Evolutionary conservation across 2,113 vertebrate species (phyloP), one percentile per base, ranked within the genome.

Genomic region (Callopanchax toddi): DNA sequence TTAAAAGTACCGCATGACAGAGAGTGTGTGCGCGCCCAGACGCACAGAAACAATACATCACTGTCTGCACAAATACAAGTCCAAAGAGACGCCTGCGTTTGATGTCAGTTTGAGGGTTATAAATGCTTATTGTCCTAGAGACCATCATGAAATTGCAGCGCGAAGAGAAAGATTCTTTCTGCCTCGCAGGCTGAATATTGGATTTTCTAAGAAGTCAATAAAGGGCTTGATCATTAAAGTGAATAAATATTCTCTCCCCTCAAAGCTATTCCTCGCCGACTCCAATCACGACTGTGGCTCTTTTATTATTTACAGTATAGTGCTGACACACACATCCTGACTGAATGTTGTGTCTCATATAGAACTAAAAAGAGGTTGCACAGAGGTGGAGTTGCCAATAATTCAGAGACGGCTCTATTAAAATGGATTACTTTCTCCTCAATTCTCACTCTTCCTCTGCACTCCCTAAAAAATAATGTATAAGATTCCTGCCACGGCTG

Each of bases 201-300:
- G 90, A 92, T 92, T 92, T 78, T 88, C 86, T 71, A 67, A 87
- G 91, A 92, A 91, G 91, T 91, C 91, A 93, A 91, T 89, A 90
- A 87, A 89, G 78, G 77, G 63, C 72, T 76, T 89, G 87, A 89
- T 92, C 89, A 92, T 92, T 93, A 93, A 91, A 91, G 87, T 80
- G 85, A 90, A 93, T 92, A 93, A 91, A 93, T 91, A 92, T 90
- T 92, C 86, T 88, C 78, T 72, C 63, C 60, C 85, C 89, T 89
- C 79, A 86, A 86, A 90, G 90, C 89, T 78, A 89, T 90, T 91
- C 81, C 68, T 81, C 78, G 77, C 83, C 60, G 70, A 79, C 80
- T 86, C 62, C 82, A 69, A 69, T 86, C 76, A 66, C 85, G 60
- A 75, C 78, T 70, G 81, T 84, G 84, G 74, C 77, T 85, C 83